Evolutionary conservation across 92 coral and sea anemone genomes (phyloP), one percentile per base, ranked within the genome.

Genomic region (Scolanthus callimorphus): DNA sequence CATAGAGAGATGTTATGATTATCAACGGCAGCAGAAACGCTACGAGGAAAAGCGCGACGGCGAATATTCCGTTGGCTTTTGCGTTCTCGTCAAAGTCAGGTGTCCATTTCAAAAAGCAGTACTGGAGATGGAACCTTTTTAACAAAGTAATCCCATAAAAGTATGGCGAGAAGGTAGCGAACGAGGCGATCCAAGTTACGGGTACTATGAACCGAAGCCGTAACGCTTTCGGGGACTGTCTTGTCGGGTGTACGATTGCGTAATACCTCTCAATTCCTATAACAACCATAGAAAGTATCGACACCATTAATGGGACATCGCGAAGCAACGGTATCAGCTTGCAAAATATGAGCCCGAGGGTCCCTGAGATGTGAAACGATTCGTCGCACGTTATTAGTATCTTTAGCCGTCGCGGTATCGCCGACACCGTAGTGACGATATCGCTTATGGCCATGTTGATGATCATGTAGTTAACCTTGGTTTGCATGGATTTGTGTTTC

Each of bases 271-370:
- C 71, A 10, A 64, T 12, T 2, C 57, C 71, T 3, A 64, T 64
- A 1, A 22, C 71, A 9, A 64, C 71, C 71, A 64, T 2, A 26
- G 59, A 49, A 50, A 49, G 34, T 3, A 51, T 37, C 4, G 71
- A 64, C 2, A 64, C 71, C 15, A 59, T 59, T 21, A 60, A 66
- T 17, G 73, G 54, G 9, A 54, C 51, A 20, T 66, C 73, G 1
- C 62, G 29, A 22, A 41, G 12, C 38, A 66, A 66, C 23, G 53
- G 60, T 27, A 20, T 27, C 19, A 66, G 17, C 54, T 66, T 66
- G 20, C 73, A 66, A 12, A 44, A 28, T 15, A 27, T 41, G 28
- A 49, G 43, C 2, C 52, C 62, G 9, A 66, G 11, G 43, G 6
- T 34, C n/a, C n/a, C n/a, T n/a, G n/a, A n/a, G n/a, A n/a, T n/a